These are phyloP conservation scores for Tinea pellionella DNA, from an alignment of 2,888 invertebrate genomes.

Conservation along the genomic window DNA sequence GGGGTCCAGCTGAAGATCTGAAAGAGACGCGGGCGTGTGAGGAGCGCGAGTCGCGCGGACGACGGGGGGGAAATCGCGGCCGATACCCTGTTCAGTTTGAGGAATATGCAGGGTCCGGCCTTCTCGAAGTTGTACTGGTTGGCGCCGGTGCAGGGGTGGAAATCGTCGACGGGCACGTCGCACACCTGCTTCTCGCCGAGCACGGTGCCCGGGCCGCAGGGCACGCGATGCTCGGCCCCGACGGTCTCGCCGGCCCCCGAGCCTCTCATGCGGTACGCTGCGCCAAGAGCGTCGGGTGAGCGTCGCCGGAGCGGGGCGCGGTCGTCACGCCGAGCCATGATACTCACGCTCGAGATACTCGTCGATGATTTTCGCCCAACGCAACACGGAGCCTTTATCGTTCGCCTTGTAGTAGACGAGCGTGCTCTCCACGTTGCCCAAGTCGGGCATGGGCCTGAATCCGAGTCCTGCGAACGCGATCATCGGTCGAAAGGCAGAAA, in stretches of 20 bases:
- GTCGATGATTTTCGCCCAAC: conserved; percentile 83
- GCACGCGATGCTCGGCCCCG: conserved; percentile 72
- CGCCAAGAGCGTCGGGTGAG: neutral
- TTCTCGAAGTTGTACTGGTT: conserved; percentile 88
- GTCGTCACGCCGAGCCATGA: neutral
- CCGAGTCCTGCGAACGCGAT: conserved; percentile 83
- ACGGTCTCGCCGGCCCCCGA: conserved; percentile 46
- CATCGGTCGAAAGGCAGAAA: no score
- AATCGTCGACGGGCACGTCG: conserved; percentile 78
- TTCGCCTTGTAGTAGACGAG: conserved; percentile 93
- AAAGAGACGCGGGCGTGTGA: conserved; percentile 21
- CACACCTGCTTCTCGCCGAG: conserved; percentile 81
- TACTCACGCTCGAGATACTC: conserved; percentile 80
- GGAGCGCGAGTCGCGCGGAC: neutral
- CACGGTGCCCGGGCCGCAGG: conserved; percentile 72
- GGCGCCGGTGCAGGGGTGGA: conserved; percentile 80
- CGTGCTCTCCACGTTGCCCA: conserved; percentile 91
- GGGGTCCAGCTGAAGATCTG: conserved; percentile 93
- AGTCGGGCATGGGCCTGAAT: conserved; percentile 95
- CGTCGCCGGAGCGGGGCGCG: neutral
- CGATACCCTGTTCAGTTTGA: conserved; percentile 91
- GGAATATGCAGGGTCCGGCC: conserved; percentile 93
- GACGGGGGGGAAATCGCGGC: neutral
- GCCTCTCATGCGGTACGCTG: conserved; percentile 63
- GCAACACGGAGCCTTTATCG: conserved; percentile 80